These are phyloP conservation scores for Nemotelus pantherinus DNA, from an alignment of 2,888 invertebrate genomes.

Conservation along the genomic window DNA sequence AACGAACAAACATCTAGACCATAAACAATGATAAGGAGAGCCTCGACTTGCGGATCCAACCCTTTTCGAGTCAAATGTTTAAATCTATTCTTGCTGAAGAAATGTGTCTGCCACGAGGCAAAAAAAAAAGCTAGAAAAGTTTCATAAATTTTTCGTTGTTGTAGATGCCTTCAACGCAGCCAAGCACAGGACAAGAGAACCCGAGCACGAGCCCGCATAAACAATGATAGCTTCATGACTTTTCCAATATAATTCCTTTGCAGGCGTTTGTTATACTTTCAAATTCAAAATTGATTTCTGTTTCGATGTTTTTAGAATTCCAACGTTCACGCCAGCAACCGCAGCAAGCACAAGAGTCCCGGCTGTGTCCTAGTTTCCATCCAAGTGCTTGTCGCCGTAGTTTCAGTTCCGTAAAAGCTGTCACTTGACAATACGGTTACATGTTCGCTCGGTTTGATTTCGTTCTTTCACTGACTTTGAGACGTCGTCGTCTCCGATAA, in stretches of 20 bases:
- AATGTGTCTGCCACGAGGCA: too few relatives aligned
- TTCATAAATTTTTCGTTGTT: constrained; percentile 3
- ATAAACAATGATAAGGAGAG: too few relatives aligned
- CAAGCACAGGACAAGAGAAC: neutral
- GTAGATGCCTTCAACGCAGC: neutral
- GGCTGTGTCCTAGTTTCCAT: too few relatives aligned
- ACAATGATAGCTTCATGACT: constrained; percentile 33
- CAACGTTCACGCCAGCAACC: neutral
- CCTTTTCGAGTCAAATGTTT: too few relatives aligned
- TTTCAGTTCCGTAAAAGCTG: neutral
- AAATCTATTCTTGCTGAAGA: too few relatives aligned
- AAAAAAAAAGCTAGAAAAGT: neutral
- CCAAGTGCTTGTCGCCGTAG: neutral
- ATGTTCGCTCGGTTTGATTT: constrained; percentile 3
- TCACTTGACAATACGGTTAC: neutral
- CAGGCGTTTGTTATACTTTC: constrained; percentile 1
- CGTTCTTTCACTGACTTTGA: neutral
- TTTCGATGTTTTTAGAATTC: constrained; percentile 23
- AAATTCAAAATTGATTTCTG: constrained; percentile 26
- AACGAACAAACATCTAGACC: too few relatives aligned
- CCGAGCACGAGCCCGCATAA: neutral
- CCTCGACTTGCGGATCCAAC: too few relatives aligned
- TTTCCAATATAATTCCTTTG: constrained; percentile 22
- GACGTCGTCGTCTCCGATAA: constrained; percentile 11
- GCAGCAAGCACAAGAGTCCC: neutral